Evolutionary conservation across 2,113 vertebrate species (phyloP).

Genomic region (Nibea albiflora): DNA sequence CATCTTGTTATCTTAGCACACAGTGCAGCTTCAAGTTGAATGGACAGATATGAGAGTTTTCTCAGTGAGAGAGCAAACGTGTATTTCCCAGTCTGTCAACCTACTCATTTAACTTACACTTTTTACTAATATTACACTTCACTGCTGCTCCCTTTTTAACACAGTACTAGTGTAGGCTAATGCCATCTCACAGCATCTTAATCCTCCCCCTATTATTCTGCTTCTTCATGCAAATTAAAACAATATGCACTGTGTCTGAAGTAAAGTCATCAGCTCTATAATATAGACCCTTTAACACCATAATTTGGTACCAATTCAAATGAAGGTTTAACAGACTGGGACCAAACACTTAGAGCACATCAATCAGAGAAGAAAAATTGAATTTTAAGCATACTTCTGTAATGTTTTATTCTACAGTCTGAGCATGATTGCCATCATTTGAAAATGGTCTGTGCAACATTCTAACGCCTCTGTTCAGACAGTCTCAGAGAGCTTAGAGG

Average conservation of each 20-base stretch:
- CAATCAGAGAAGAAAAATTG: not conserved
- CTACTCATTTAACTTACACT: too few species aligned
- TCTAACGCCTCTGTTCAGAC: not conserved
- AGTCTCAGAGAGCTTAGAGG: not conserved
- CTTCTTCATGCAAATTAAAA: not conserved
- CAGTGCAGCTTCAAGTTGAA: not conserved
- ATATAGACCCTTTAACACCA: not conserved
- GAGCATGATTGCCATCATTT: not conserved
- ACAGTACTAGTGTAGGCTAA: not conserved
- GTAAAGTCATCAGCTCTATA: not conserved
- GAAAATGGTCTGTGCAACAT: slow-evolving; percentile 4
- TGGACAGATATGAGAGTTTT: not conserved
- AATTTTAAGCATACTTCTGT: not conserved
- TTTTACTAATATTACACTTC: too few species aligned
- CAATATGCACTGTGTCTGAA: not conserved
- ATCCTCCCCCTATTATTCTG: not conserved
- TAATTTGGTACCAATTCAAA: not conserved
- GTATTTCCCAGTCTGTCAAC: too few species aligned
- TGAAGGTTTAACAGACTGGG: not conserved
- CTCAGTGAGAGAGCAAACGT: too few species aligned
- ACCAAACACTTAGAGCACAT: not conserved
- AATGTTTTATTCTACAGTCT: not conserved
- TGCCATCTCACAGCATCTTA: too few species aligned
- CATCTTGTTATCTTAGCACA: not conserved
- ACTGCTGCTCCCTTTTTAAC: not conserved